Evolutionary conservation across 1,140 invertebrate species (phyloP), one percentile per base, ranked within the genome.

Genomic region (Neoseiulus cucumeris): DNA sequence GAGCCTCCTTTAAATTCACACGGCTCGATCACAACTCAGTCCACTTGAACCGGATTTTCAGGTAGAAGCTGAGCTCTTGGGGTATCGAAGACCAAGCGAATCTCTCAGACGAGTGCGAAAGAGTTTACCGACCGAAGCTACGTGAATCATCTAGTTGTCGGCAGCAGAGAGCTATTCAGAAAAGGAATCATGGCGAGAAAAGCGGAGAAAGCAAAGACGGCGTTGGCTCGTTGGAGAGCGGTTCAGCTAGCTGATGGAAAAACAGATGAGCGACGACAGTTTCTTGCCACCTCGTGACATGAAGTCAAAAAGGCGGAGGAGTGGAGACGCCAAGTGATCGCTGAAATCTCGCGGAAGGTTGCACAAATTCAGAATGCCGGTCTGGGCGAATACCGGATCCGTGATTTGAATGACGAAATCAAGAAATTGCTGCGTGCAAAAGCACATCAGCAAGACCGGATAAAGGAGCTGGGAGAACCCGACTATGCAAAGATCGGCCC

Each of bases 391-490:
- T 98, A 96, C 74, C 83, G 94, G 41, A 91, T 99, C 69, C 79
- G 96, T 33, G 96, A 99, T 77, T 77, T 99, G 1, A 99, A 99
- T 75, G 96, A 99, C 79, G 95, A 99, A 78, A 99, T 99, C 66
- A 99, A 99, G 74, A 98, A 98, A 78, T 75, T 98, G 41, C 79
- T 99, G 25, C 77, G 93, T 68, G 91, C 98, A 74, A 84, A 85
- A 75, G 80, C 90, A 0, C 93, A 98, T 72, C 99, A 96, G 96
- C 95, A 99, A 74, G 84, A 87, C 39, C 85, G 95, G 74, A 98
- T 99, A 66, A 85, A 87, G 70, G 85, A 94, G 69, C 78, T 99
- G 0, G 94, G 93, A 20, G 96, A 96, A 0, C 87, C 89, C 1
- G 92, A 99, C 75, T 97, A 98, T 77, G 82, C 85, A 39, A 84